These are phyloP conservation scores for Nymphalis c-album DNA, from an alignment of 2,888 invertebrate genomes.

Conservation along the genomic window DNA sequence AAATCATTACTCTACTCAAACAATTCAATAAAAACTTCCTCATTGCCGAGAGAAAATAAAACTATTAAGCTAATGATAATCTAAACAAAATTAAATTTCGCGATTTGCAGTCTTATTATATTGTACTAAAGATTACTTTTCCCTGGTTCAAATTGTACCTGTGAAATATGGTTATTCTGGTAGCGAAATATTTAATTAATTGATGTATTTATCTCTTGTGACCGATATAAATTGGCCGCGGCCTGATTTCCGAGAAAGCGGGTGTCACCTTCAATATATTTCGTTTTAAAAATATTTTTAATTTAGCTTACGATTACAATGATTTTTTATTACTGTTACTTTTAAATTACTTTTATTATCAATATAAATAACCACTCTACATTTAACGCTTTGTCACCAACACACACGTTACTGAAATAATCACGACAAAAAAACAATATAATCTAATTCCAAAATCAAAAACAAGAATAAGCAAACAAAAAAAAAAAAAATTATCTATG, in stretches of 20 bases:
- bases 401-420: too few relatives aligned
- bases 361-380: too few relatives aligned
- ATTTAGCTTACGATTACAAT: conserved; percentile 3
- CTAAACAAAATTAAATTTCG: neutral
- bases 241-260: conserved; percentile 30
- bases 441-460: too few relatives aligned
- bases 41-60: conserved; percentile 13
- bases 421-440: too few relatives aligned
- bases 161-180: conserved; percentile 7
- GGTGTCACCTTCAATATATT: conserved; percentile 26
- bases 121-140: neutral
- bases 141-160: neutral
- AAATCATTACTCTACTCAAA: conserved; percentile 4
- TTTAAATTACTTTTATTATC: too few relatives aligned
- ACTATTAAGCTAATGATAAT: conserved; percentile 10
- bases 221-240: conserved; percentile 29
- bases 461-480: too few relatives aligned
- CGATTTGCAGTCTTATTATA: neutral
- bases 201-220: conserved; percentile 24
- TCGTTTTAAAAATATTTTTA: conserved; percentile 22
- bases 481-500: too few relatives aligned
- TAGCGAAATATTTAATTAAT: conserved; percentile 11
- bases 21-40: conserved; percentile 14
- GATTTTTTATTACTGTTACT: neutral
- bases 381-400: too few relatives aligned